Base-by-base conservation (phyloP, 2,888 invertebrate species). In the Hyposoter dolosus region DNA sequence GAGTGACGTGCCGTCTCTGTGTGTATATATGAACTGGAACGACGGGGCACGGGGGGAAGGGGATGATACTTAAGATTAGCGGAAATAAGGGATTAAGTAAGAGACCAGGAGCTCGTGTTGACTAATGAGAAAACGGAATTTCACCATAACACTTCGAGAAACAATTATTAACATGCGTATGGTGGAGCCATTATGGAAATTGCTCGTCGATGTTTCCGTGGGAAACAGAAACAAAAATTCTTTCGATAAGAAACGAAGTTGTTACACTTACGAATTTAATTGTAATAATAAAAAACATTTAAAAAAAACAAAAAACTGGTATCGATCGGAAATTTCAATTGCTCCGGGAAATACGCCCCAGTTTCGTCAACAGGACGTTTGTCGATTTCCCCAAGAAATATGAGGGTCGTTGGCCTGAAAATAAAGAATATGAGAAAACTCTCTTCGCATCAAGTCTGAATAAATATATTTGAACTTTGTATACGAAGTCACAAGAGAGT, bases 31-130 rank as follows among this genome's bases (percentile, higher is more conserved):
- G 66, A 28, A 47, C 28, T 0, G 76, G 4, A 63, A 47, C 9
- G 68, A 60, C n/a, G 60, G 19, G 60, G 32, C n/a, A 45, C 23
- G 75, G 75, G n/a, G 66, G 32, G 56, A 53, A 35, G 60, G 23
- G 56, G 65, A 40, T 15, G 47, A 45, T 60, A 69, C 77, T 71
- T 63, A 66, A 81, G 50, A 78, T 68, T 78, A 78, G 68, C 78
- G 78, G 78, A 78, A 78, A 78, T 53, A 68, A 43, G 28, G 43
- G 56, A 68, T 78, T 68, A 66, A 77, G 76, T 47, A 76, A 76
- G 76, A 76, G 66, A 47, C 56, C 56, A 23, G 28, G 40, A 74
- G 74, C 50, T 35, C 66, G 53, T 17, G 77, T 56, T 78, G 56
- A 53, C 66, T 75, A 19, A 77, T 77, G 50, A 68, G 56, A 69